Base-by-base conservation (phyloP, 1,140 invertebrate species). In the Drosophila mojavensis region DNA sequence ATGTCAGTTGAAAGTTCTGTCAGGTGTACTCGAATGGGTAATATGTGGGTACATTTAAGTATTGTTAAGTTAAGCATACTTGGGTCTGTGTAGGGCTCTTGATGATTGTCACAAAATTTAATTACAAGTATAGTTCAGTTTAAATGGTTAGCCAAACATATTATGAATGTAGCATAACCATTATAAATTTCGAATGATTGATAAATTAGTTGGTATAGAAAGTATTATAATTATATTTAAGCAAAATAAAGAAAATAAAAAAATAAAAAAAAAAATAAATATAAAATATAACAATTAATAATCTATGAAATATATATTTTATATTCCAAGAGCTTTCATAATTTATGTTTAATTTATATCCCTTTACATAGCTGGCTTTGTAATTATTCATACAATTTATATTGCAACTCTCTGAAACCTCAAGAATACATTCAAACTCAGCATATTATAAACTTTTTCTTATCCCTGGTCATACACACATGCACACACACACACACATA, bases 381-480 rank as follows among this genome's bases (percentile, higher is more conserved):
- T 36, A 36, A 47, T 20, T 47, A 20, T 47, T 20, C 0, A 3
- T 20, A 15, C 20, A 47, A 48, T 11, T 24, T 4, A 11, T 9
- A 24, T 48, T 11, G 1, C 9, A 24, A 24, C 4, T 20, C 17
- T 48, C 17, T 7, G 10, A 33, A 28, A 43, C 13, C 36, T 10
- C 26, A 28, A 36, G 0, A 63, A 26, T n/a, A 10, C 30, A 51
- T 63, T 51, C 11, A 9, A 30, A 41, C 15, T 45, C 4, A 28
- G 28, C 24, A 30, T 30, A 20, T 20, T 63, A 20, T 3, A 11
- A 36, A 50, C 3, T 45, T 53, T 45, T n/a, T 26, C 54, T 15
- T 58, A 58, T 39, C 61, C 45, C 67, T 69, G 39, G 48, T 55
- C 17, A 15, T 56, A 33, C 45, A 26, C 6, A 15, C 13, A 66